Evolutionary conservation across 2,113 vertebrate species (phyloP).

Genomic region (Vicugna pacos): DNA sequence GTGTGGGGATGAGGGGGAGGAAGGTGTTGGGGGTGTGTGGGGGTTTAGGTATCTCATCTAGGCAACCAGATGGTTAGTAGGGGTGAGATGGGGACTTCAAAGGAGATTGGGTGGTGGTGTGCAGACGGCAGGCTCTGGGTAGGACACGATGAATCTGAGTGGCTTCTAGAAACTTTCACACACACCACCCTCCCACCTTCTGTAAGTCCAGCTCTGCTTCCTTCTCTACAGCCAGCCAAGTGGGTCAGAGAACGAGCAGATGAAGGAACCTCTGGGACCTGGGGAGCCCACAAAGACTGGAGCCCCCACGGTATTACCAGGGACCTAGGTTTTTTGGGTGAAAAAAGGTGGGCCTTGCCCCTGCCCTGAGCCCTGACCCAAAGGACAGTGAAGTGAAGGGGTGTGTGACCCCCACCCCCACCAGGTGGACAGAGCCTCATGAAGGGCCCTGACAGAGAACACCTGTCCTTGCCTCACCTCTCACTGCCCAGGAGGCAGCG

Average conservation of each 20-base stretch:
- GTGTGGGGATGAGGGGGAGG: too few species aligned
- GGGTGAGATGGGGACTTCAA: not conserved
- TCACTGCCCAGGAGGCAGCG: not conserved
- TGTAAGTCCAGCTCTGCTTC: not conserved
- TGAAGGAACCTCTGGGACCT: not conserved
- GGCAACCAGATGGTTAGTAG: not conserved
- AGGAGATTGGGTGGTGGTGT: not conserved
- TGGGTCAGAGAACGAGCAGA: not conserved
- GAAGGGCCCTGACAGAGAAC: not conserved
- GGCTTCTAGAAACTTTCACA: not conserved
- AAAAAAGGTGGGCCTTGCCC: rapidly evolving
- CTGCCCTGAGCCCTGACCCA: not conserved
- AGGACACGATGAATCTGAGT: not conserved
- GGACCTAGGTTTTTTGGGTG: not conserved
- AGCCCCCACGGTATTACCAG: not conserved
- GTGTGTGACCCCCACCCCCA: rapidly evolving
- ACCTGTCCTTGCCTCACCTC: not conserved
- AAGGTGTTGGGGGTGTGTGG: not conserved
- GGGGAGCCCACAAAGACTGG: not conserved
- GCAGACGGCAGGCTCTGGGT: not conserved
- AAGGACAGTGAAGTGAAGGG: not conserved
- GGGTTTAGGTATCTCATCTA: not conserved
- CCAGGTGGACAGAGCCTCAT: not conserved
- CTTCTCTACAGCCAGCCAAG: not conserved
- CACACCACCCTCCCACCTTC: not conserved